Evolutionary conservation across 2,797 vertebrate genomes (phyloP), one percentile per base, ranked within the genome.

Genomic region (Rhincodon typus): DNA sequence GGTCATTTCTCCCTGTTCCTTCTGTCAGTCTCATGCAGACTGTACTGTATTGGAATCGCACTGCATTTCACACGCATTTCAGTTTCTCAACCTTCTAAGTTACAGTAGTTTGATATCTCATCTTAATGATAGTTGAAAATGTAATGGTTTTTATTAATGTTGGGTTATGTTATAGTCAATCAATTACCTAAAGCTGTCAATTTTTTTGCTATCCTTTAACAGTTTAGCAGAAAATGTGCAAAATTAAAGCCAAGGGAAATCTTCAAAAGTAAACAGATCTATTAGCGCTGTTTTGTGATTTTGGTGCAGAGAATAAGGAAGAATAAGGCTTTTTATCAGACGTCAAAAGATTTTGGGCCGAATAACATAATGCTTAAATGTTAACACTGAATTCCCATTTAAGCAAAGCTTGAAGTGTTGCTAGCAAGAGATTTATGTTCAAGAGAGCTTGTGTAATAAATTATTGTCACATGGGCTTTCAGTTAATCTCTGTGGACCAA

Each of bases 391-490:
- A 95, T 95, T 95, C 70, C 42, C 27, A 77, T 95, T 95, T 95
- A 77, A 74, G 70, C 70, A 95, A 95, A 21, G 94, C 70, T 53
- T 95, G 94, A 77, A 95, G 30, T 38, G 3, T 77, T 95, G 70
- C 70, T 17, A 50, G 70, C 53, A 46, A 53, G 69, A 34, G 69
- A 74, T 95, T 95, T 95, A 50, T 95, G 94, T 95, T 95, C 34
- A 95, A 72, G 94, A 53, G 94, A 34, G 30, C 42, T 95, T 95
- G 94, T 72, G 74, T 95, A 95, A 95, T 95, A 94, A 74, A 69
- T 95, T 77, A 74, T 93, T 95, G 94, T 74, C 42, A 95, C 66
- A 93, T 53, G 70, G 94, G 69, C 70, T 72, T 95, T 95, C 69
- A 95, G 74, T 95, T 95, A 70, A 42, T 21, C 94, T 95, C 94